These are phyloP conservation scores for Drosophila tristis DNA, from an alignment of 1,140 invertebrate species.

Conservation along the genomic window DNA sequence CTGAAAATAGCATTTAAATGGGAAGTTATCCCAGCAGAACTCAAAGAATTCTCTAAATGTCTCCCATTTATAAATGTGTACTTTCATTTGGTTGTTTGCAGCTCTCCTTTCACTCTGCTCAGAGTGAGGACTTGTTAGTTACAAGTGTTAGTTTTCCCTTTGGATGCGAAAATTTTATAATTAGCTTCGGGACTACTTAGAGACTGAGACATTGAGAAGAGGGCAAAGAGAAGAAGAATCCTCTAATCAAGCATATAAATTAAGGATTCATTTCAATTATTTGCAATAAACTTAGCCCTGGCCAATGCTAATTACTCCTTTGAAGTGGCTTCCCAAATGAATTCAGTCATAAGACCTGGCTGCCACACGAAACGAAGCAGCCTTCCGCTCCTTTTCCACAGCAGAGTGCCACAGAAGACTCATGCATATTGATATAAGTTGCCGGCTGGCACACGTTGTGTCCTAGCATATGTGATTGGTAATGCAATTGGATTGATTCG, in stretches of 20 bases:
- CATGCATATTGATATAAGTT: constrained; percentile 36
- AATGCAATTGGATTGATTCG: constrained; percentile 22
- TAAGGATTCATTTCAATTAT: neutral
- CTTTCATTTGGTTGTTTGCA: too few relatives aligned
- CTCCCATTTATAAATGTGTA: too few relatives aligned
- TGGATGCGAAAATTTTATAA: too few relatives aligned
- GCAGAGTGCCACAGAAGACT: constrained; percentile 2
- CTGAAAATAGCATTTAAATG: constrained; percentile 14
- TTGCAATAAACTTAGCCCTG: too few relatives aligned
- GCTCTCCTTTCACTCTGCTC: constrained; percentile 19
- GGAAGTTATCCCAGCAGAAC: constrained; percentile 15
- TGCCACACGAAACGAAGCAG: too few relatives aligned
- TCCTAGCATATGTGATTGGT: constrained; percentile 39
- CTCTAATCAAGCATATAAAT: constrained; percentile 47
- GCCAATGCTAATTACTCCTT: too few relatives aligned
- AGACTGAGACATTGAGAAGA: too few relatives aligned
- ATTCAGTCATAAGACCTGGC: too few relatives aligned
- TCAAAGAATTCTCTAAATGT: neutral
- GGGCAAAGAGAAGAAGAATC: too few relatives aligned
- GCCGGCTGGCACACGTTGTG: neutral
- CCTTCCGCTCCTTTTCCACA: too few relatives aligned
- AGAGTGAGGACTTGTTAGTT: constrained; percentile 2
- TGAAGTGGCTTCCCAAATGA: too few relatives aligned
- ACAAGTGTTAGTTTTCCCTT: constrained; percentile 1
- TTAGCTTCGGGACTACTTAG: too few relatives aligned